Conservation (phyloP, 1,140 invertebrate genomes). For the Physella acuta region DNA sequence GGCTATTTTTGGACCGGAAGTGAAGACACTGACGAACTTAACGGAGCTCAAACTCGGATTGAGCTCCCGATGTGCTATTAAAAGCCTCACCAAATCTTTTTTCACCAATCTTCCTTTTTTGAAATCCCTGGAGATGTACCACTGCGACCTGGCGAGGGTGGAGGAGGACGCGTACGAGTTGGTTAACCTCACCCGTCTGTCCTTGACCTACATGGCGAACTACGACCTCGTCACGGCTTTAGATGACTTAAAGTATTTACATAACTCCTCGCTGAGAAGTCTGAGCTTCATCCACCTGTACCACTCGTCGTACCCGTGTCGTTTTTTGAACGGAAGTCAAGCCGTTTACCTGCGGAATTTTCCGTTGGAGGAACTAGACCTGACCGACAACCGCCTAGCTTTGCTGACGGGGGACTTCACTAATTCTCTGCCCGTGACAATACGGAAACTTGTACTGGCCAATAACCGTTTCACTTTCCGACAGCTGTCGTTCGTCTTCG, state of each 20-base stretch:
- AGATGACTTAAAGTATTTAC: background rate
- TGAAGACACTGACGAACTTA: too few relatives aligned
- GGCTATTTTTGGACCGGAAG: too few relatives aligned
- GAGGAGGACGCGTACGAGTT: too few relatives aligned
- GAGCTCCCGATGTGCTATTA: too few relatives aligned
- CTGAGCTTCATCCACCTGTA: background rate
- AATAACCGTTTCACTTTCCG: background rate
- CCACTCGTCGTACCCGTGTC: background rate
- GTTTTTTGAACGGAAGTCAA: background rate
- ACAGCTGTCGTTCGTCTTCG: background rate
- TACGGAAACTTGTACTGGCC: background rate
- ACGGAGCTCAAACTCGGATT: too few relatives aligned
- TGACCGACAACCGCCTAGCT: background rate
- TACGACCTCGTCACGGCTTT: background rate
- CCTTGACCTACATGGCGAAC: too few relatives aligned
- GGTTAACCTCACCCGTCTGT: too few relatives aligned
- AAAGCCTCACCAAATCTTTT: too few relatives aligned
- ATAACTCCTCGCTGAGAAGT: background rate
- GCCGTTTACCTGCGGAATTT: background rate
- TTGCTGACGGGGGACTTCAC: background rate
- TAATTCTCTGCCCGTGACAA: background rate
- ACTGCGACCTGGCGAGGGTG: too few relatives aligned
- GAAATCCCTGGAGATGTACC: too few relatives aligned
- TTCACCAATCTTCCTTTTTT: too few relatives aligned
- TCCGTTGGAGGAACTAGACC: background rate